phyloP scores from a whole-genome alignment of 2,888 invertebrate genomes.

The Pharmacophagus antenor region DNA sequence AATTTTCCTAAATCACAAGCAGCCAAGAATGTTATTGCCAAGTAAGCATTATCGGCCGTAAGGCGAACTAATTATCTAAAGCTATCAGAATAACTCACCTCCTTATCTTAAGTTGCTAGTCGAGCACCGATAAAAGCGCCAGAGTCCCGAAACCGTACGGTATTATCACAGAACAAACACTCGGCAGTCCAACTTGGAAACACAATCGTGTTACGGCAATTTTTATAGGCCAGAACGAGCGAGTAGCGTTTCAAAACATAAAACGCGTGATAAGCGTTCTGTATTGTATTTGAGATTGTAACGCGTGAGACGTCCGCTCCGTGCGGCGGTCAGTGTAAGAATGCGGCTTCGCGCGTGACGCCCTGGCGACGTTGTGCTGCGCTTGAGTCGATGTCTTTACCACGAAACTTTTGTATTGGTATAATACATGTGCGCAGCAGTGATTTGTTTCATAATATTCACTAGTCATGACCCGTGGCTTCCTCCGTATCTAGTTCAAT shows the following conservation, averaged over 20 bases:
- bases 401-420: constrained; percentile 10
- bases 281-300: constrained; percentile 33
- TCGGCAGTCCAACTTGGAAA: constrained; percentile 27
- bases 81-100: constrained; percentile 74
- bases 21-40: constrained; percentile 23
- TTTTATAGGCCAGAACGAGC: constrained; percentile 56
- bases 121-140: constrained; percentile 57
- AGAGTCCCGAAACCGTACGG: constrained; percentile 54
- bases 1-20: constrained; percentile 15
- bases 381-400: constrained; percentile 49
- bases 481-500: not conserved
- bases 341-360: constrained; percentile 51
- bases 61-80: constrained; percentile 70
- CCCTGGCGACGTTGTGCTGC: constrained; percentile 45
- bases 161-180: constrained; percentile 65
- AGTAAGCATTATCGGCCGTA: constrained; percentile 39
- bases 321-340: constrained; percentile 51
- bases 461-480: not conserved
- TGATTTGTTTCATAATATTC: constrained; percentile 1
- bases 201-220: constrained; percentile 45
- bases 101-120: constrained; percentile 66
- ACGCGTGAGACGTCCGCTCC: constrained; percentile 46
- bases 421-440: not conserved
- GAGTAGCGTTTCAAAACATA: constrained; percentile 47
- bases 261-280: constrained; percentile 50